Conservation (phyloP, 2,113 vertebrate species). For the Tragelaphus scriptus region DNA sequence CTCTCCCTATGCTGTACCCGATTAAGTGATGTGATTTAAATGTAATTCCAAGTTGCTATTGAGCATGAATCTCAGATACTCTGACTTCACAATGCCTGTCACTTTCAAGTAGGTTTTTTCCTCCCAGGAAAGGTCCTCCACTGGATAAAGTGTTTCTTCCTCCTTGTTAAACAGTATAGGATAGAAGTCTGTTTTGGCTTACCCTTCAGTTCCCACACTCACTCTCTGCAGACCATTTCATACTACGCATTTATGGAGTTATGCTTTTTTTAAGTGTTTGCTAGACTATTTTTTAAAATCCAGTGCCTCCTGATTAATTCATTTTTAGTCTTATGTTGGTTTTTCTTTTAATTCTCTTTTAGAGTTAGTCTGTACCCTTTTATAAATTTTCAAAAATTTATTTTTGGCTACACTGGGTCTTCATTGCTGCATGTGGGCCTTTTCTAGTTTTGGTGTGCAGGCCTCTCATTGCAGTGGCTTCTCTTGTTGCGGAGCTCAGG, state of each 20-base stretch:
- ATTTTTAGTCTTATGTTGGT: conserved; percentile 8
- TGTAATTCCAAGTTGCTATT: not conserved
- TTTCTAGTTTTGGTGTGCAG: not conserved
- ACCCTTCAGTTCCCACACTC: not conserved
- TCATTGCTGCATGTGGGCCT: not conserved
- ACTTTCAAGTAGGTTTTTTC: not conserved
- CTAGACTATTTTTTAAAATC: not conserved
- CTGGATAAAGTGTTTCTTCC: not conserved
- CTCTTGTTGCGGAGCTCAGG: not conserved
- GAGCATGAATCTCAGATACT: not conserved
- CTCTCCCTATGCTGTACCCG: not conserved
- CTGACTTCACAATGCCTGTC: not conserved
- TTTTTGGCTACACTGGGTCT: not conserved
- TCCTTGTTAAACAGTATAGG: not conserved
- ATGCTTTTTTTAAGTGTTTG: not conserved
- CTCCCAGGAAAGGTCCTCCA: not conserved
- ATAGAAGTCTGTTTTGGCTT: not conserved
- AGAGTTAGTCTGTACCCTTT: not conserved
- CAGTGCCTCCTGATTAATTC: not conserved
- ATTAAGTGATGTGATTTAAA: not conserved
- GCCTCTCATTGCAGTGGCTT: not conserved
- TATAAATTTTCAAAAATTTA: not conserved
- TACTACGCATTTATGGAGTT: not conserved
- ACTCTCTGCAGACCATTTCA: not conserved
- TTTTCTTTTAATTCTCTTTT: not conserved